Conservation (phyloP, 2,888 invertebrate species). For the Therioaphis trifolii region DNA sequence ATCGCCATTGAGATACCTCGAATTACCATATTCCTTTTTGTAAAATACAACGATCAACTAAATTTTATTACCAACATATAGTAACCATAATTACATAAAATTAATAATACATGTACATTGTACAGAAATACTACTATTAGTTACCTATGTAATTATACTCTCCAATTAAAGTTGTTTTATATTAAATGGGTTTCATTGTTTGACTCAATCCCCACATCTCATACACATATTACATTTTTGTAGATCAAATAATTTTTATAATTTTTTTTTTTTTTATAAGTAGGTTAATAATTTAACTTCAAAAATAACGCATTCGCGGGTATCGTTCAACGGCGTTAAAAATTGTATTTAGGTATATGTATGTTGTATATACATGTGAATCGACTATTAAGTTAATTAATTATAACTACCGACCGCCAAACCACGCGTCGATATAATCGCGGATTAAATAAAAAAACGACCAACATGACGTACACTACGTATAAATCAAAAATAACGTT, state of each 20-base stretch:
- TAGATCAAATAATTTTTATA: no score
- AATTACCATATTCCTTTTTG: no score
- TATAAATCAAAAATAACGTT: constrained; percentile 62
- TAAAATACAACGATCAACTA: neutral
- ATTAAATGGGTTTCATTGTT: no score
- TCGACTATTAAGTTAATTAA: constrained; percentile 55
- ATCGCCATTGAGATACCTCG: no score
- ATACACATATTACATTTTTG: no score
- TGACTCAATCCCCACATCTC: no score
- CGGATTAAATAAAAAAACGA: constrained; percentile 60
- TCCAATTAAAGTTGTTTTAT: no score
- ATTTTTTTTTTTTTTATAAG: constrained; percentile 7
- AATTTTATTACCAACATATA: neutral
- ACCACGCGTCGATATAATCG: constrained; percentile 57
- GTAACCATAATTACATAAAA: no score
- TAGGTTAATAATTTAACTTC: constrained; percentile 38
- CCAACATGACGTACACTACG: constrained; percentile 37
- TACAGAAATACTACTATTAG: no score
- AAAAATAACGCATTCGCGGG: neutral
- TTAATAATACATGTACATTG: no score
- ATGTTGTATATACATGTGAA: neutral
- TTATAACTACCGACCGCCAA: constrained; percentile 52
- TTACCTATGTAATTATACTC: no score
- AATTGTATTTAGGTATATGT: neutral
- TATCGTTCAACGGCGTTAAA: constrained; percentile 5